phyloP scores from a whole-genome alignment of 1,140 invertebrate genomes.

The Panulirus ornatus region DNA sequence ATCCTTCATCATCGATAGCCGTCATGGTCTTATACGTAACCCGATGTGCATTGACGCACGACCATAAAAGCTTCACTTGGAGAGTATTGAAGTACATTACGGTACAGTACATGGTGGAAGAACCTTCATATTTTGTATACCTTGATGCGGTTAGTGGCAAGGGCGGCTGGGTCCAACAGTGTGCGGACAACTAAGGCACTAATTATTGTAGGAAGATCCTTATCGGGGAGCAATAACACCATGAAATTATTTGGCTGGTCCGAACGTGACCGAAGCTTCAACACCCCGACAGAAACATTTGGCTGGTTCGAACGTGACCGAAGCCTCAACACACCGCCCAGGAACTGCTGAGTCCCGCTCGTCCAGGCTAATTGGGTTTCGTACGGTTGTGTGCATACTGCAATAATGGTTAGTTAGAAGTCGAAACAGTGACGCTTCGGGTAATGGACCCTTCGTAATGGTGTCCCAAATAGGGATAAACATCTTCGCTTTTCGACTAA shows the following conservation, averaged over 20 bases:
- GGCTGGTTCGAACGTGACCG: slow-evolving; percentile 36
- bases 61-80: too few relatives aligned
- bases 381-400: slow-evolving; percentile 44
- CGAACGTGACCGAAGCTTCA: slow-evolving; percentile 48
- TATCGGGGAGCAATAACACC: slow-evolving; percentile 54
- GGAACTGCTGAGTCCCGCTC: slow-evolving; percentile 35
- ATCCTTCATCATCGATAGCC: too few relatives aligned
- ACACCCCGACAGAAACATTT: slow-evolving; percentile 20
- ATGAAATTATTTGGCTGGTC: slow-evolving; percentile 37
- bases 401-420: slow-evolving; percentile 51
- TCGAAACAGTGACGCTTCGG: slow-evolving; percentile 22
- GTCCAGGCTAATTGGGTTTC: slow-evolving; percentile 46
- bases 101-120: too few relatives aligned
- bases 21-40: too few relatives aligned
- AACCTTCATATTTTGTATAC: too few relatives aligned
- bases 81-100: too few relatives aligned
- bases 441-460: slow-evolving; percentile 5
- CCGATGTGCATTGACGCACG: too few relatives aligned
- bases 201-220: slow-evolving; percentile 38
- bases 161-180: neutral
- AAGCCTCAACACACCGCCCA: slow-evolving; percentile 30
- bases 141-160: neutral
- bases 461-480: slow-evolving; percentile 13
- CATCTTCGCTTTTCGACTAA: neutral
- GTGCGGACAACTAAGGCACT: slow-evolving; percentile 11